Evolutionary conservation across 1,140 invertebrate genomes (phyloP), one percentile per base, ranked within the genome.

Genomic region (Zaprionus taronus): DNA sequence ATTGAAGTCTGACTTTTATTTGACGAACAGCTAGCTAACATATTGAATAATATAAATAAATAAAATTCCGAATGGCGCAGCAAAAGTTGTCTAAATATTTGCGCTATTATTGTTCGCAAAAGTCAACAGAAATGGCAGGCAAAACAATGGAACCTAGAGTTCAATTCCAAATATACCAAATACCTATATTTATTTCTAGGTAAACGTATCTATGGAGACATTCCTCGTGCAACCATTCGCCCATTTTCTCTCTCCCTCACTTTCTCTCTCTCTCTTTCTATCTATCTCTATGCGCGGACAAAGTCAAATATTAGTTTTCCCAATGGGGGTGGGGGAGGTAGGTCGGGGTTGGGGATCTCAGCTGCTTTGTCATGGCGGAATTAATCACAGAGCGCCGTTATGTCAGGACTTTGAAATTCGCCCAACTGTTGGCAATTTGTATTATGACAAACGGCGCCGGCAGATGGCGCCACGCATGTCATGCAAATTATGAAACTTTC

Each of bases 401-500:
- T 66, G 68, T 41, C 28, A 58, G 70, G 69, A 71, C 84, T 81
- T 77, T 82, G 69, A 68, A 83, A 75, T 81, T 84, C 70, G 81
- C 65, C 74, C 82, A 78, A 80, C 69, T 61, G 74, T 34, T 62
- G 44, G 72, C 61, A 75, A 75, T 75, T 74, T 74, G 65, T 74
- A 77, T 79, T 83, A 72, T 73, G 83, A 80, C 80, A 83, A 83
- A 83, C 77, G 83, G 70, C 63, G 61, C 14, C 41, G 62, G 70
- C 83, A 89, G 78, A 79, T 87, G 83, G 84, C 77, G 38, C 80
- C 64, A 74, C 78, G 77, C 83, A 89, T 80, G 84, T 80, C 83
- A 87, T 89, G 84, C 84, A 87, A 87, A 87, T 87, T 81, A 81
- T 89, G 68, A 84, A 87, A 87, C 51, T 89, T 89, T 81, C 12